Evolutionary conservation across 2,113 vertebrate species (phyloP), one percentile per base, ranked within the genome.

Genomic region (Rhinopithecus roxellana): DNA sequence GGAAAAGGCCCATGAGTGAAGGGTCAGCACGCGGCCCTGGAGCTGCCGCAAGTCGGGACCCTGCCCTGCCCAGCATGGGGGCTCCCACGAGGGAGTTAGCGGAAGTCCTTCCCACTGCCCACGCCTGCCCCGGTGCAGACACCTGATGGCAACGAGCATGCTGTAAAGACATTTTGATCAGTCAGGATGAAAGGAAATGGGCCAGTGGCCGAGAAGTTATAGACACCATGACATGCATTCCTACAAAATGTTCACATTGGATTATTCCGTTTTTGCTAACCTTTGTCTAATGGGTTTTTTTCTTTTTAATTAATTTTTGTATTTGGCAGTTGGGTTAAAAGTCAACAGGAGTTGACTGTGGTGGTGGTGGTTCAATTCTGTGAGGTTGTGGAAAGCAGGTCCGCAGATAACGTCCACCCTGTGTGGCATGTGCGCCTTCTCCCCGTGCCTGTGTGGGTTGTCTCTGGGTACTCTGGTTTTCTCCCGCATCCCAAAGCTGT

Each of bases 11-110:
- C 0, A 2, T 97, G 95, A 97, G 93, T 0, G 67, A 6, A 0
- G 0, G 30, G 32, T 4, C 3, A 0, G 69, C 0, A 5, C 11
- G 23, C 3, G 1, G 20, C 22, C 70, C 25, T 1, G 1, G 50
- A n/a, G 79, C 83, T 27, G n/a, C 38, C 5, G 2, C 1, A 10
- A 2, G 70, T 43, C 1, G 1, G 48, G 93, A 22, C 18, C 4
- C 13, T 10, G 38, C 13, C 72, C 72, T 12, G 79, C 45, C 67
- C 8, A 10, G 89, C 67, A 1, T 6, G 1, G 40, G 48, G 18
- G 30, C 57, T 3, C 3, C 38, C 64, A 22, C 14, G 0, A 0
- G 30, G 81, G 61, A 23, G 40, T 43, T 0, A 25, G 30, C 17
- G 8, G 10, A 14, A 4, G 64, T 40, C 50, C n/a, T 18, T 30